Evolutionary conservation across 2,797 vertebrate genomes (phyloP), one percentile per base, ranked within the genome.

Genomic region (Mus minutoides): DNA sequence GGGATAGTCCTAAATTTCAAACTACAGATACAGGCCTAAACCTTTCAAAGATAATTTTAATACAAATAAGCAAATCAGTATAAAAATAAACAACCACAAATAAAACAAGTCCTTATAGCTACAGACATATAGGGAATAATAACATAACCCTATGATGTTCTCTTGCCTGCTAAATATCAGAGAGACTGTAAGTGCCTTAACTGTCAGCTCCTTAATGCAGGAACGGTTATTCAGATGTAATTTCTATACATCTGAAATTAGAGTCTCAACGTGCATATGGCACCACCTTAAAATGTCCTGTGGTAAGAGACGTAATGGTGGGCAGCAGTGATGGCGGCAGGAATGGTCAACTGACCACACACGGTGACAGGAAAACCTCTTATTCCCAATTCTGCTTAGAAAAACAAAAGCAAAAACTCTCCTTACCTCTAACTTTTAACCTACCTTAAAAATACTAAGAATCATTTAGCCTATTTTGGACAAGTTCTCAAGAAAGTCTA

Each of bases 281-380:
- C 77, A 93, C 86, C 75, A 40, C 86, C 96, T 96, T 43, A 46
- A 92, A 97, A 96, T 96, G 97, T 92, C 96, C 97, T 97, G 96
- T 93, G 96, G 96, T 94, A 85, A 97, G 96, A 97, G 96, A 97
- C 92, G 58, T 97, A 97, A 97, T 96, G 96, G 93, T 92, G 96
- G 96, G 97, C 94, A 97, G 94, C 97, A 97, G 96, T 73, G 83
- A 91, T 93, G 94, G 82, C 73, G 58, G 94, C 90, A 91, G 62
- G n/a, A 43, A 93, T 54, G 71, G 58, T 17, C 64, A 87, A 85
- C 0, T 94, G 92, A 95, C 76, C 84, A 92, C 73, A 93, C 0
- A 92, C 43, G 54, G 76, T 34, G 34, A 83, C 37, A 90, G n/a
- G 29, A 87, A 90, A 92, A 84, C 79, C 82, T 62, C 83, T 92